These are phyloP conservation scores for Petrocephalus schoutedeni DNA, from an alignment of 2,797 vertebrate genomes.

Conservation along the genomic window DNA sequence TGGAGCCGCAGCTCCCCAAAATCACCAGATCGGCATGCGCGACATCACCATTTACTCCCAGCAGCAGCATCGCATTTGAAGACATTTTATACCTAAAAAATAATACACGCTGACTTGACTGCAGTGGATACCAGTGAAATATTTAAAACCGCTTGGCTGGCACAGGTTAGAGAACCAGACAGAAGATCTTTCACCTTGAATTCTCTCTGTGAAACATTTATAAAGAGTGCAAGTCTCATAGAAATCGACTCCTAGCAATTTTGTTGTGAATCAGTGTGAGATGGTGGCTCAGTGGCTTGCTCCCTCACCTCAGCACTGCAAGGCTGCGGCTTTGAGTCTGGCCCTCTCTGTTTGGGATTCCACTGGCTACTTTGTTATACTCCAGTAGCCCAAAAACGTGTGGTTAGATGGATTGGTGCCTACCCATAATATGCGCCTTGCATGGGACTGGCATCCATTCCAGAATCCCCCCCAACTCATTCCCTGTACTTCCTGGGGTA, in stretches of 20 bases:
- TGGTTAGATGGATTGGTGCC: neutral
- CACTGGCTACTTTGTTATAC: neutral
- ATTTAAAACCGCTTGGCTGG: slow-evolving; percentile 7
- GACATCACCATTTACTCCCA: neutral
- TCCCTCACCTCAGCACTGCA: neutral
- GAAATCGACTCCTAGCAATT: neutral
- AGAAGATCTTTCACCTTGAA: neutral
- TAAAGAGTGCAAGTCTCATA: neutral
- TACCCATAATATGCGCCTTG: neutral
- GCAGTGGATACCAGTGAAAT: neutral
- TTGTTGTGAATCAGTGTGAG: neutral
- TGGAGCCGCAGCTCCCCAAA: neutral
- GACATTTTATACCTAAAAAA: neutral
- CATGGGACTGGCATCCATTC: neutral
- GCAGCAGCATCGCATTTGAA: neutral
- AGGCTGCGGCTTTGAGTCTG: neutral
- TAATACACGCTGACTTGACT: neutral
- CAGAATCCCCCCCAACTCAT: neutral
- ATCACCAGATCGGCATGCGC: neutral
- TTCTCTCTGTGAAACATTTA: neutral
- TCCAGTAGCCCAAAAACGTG: neutral
- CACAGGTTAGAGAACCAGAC: neutral
- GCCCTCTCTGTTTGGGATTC: neutral
- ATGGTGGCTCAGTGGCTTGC: neutral
- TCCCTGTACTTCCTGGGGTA: neutral